Evolutionary conservation across 2,888 invertebrate species (phyloP).

Genomic region (Thecophora atra): DNA sequence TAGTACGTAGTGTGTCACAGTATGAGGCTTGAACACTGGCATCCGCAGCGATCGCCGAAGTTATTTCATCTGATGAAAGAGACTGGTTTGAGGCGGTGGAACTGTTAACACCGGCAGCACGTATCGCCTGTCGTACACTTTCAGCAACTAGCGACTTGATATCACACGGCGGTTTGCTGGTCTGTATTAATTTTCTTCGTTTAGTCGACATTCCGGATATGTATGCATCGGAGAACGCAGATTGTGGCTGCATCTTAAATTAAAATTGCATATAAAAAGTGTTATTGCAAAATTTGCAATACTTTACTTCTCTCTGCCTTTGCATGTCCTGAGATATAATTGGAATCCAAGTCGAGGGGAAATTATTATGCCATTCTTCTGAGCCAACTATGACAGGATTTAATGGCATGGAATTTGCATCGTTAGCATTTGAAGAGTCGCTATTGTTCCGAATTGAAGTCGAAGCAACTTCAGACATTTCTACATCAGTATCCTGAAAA

Average conservation of each 20-base stretch:
- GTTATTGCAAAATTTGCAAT: conserved; percentile 62
- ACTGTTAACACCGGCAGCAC: conserved; percentile 53
- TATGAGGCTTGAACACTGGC: conserved; percentile 60
- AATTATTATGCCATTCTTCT: conserved; percentile 72
- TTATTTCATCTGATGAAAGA: conserved; percentile 54
- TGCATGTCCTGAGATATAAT: conserved; percentile 84
- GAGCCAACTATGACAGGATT: conserved; percentile 69
- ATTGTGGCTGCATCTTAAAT: conserved; percentile 52
- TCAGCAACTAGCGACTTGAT: conserved; percentile 60
- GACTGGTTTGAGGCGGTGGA: conserved; percentile 50
- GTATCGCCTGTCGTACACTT: conserved; percentile 61
- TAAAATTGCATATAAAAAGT: neutral
- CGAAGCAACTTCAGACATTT: conserved; percentile 54
- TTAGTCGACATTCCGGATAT: conserved; percentile 89
- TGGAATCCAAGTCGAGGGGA: conserved; percentile 85
- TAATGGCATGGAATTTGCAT: conserved; percentile 54
- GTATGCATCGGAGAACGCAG: conserved; percentile 88
- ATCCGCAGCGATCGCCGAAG: conserved; percentile 59
- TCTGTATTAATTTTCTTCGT: conserved; percentile 78
- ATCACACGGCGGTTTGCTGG: conserved; percentile 59
- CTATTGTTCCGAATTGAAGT: conserved; percentile 44
- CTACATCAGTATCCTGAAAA: conserved; percentile 67
- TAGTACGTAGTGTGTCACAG: conserved; percentile 60
- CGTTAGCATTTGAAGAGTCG: conserved; percentile 41
- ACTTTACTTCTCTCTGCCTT: conserved; percentile 70